Evolutionary conservation across 2,797 vertebrate species (phyloP), one percentile per base, ranked within the genome.

Genomic region (Neoniphon sammara): DNA sequence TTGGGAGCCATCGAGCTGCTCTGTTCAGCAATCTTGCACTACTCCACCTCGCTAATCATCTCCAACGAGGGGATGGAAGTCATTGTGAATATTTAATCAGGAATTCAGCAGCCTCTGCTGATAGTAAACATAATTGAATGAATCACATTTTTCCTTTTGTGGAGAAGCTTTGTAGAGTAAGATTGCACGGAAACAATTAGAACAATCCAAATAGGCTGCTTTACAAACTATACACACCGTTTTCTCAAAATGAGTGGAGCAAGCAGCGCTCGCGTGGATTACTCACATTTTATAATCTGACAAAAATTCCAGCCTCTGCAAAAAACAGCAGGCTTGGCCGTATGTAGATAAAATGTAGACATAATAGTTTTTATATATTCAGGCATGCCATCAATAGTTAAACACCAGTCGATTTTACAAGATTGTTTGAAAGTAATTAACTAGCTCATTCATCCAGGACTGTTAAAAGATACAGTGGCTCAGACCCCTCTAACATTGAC

Each of bases 61-160:
- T 31, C 12, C 42, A 67, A 75, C 67, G 78, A 52, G 77, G 44
- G 62, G 55, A 81, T 31, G 46, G 62, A 74, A 82, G 67, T 58
- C 56, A 74, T 70, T 73, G 72, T 75, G 79, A 91, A 92, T 88
- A 83, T 88, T 91, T 90, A 81, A 87, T 85, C 64, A 78, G 52
- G 15, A 76, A 70, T 88, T 86, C 70, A 77, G 71, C 71, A 65
- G 78, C 63, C 49, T 42, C 21, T 61, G 63, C 55, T 85, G 74
- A 77, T 52, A 46, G 42, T 76, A 78, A 81, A 89, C 64, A 60
- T 75, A 75, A 77, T 17, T 71, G 78, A 84, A 72, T 85, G 59
- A 75, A 82, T 84, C 74, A 65, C 59, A 21, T 78, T 66, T 36
- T 47, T 17, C 49, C 50, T 70, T 73, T 75, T 39, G 69, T 68